Conservation (phyloP, 1,140 invertebrate species). For the Atopsyche davidsoni region DNA sequence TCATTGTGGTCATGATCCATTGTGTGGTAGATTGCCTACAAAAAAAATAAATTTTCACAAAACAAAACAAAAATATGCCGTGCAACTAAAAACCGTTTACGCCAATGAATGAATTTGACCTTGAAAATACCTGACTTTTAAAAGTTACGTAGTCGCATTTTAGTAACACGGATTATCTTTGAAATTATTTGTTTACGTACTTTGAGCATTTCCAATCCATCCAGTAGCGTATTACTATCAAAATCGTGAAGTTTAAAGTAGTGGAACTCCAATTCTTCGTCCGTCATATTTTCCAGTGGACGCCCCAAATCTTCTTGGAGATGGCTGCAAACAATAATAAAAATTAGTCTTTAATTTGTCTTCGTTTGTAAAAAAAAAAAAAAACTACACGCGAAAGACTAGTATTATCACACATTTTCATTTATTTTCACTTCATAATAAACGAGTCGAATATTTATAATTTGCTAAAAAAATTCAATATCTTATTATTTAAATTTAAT, state of each 20-base stretch:
- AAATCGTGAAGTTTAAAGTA: conserved; percentile 69
- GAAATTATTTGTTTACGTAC: conserved; percentile 39
- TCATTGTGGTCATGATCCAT: conserved; percentile 45
- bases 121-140: too few relatives aligned
- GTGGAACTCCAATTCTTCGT: conserved; percentile 67
- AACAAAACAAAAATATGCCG: not conserved
- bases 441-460: not conserved
- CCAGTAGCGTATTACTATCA: conserved; percentile 72
- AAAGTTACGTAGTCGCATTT: too few relatives aligned
- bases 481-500: too few relatives aligned
- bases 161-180: too few relatives aligned
- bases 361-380: too few relatives aligned
- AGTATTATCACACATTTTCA: too few relatives aligned
- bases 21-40: conserved; percentile 58
- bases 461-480: too few relatives aligned
- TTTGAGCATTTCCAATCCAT: conserved; percentile 71
- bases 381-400: too few relatives aligned
- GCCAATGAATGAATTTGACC: too few relatives aligned
- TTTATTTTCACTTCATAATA: not conserved
- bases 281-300: conserved; percentile 57
- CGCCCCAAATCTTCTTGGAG: conserved; percentile 67
- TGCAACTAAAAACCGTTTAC: too few relatives aligned
- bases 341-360: too few relatives aligned
- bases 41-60: conserved; percentile 16
- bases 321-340: conserved; percentile 53